Evolutionary conservation across 2,113 vertebrate genomes (phyloP).

Genomic region (Oryctolagus cuniculus): DNA sequence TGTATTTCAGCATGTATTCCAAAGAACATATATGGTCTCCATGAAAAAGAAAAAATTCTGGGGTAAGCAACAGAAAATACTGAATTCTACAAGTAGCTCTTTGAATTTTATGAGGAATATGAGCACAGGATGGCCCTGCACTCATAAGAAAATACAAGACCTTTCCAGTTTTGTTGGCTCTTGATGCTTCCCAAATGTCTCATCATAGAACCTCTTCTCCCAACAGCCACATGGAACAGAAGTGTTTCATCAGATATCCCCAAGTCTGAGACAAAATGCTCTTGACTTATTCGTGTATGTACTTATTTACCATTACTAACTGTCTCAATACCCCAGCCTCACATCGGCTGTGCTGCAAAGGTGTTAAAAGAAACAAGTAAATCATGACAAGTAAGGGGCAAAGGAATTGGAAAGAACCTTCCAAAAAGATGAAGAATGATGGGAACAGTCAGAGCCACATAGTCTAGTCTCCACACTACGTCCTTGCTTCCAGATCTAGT

Average conservation of each 20-base stretch:
- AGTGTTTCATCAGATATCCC: not conserved
- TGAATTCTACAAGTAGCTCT: slow-evolving; percentile 28
- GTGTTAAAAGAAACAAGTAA: not conserved
- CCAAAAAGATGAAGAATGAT: not conserved
- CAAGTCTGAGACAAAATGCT: slow-evolving; percentile 24
- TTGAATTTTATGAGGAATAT: not conserved
- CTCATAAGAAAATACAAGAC: not conserved
- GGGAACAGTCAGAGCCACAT: not conserved
- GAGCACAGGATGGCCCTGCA: not conserved
- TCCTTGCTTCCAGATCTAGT: slow-evolving; percentile 6
- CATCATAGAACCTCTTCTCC: not conserved
- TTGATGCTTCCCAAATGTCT: not conserved
- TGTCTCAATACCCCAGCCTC: slow-evolving; percentile 15
- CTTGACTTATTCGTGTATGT: not conserved
- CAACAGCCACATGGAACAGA: slow-evolving; percentile 5
- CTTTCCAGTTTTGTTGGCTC: not conserved
- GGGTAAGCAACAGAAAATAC: slow-evolving; percentile 2
- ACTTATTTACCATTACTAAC: not conserved
- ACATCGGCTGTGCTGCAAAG: not conserved
- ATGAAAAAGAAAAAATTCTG: not conserved
- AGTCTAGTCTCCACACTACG: not conserved
- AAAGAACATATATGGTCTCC: not conserved
- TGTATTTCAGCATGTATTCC: not conserved
- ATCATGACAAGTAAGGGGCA: not conserved
- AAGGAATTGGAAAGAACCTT: not conserved